phyloP scores from a whole-genome alignment of 2,113 vertebrate species.

The Martes martes region DNA sequence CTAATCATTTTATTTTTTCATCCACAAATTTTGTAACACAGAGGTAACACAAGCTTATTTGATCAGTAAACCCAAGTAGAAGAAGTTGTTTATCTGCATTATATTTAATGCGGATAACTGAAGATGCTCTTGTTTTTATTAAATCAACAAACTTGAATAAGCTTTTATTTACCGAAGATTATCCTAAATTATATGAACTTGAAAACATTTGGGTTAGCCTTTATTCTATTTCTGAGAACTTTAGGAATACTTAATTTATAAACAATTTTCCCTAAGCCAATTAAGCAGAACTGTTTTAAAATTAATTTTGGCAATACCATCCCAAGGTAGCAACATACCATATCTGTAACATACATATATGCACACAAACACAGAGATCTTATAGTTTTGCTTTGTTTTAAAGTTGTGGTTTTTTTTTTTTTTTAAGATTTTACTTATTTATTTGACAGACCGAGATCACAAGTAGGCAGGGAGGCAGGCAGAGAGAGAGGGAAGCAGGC shows the following conservation, averaged over 20 bases:
- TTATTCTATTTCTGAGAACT: background rate
- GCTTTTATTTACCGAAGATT: background rate
- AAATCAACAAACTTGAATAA: background rate
- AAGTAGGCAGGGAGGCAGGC: no score
- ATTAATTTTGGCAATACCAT: background rate
- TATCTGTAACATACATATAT: background rate
- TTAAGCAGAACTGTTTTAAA: background rate
- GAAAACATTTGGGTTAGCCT: background rate
- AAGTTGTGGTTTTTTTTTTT: no score
- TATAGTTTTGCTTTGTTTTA: background rate
- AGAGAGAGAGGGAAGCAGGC: no score
- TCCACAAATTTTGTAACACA: background rate
- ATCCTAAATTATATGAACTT: background rate
- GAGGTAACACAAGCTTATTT: background rate
- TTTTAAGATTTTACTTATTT: no score
- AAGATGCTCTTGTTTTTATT: background rate
- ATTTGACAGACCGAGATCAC: no score
- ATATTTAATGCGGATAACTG: background rate
- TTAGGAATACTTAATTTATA: background rate
- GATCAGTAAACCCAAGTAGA: background rate
- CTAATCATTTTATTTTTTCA: background rate
- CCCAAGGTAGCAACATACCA: background rate
- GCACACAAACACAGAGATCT: background rate
- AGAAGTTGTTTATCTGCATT: background rate
- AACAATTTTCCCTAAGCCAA: background rate